These are phyloP conservation scores for Cuniculus paca DNA, from an alignment of 2,797 vertebrate species.

Conservation along the genomic window DNA sequence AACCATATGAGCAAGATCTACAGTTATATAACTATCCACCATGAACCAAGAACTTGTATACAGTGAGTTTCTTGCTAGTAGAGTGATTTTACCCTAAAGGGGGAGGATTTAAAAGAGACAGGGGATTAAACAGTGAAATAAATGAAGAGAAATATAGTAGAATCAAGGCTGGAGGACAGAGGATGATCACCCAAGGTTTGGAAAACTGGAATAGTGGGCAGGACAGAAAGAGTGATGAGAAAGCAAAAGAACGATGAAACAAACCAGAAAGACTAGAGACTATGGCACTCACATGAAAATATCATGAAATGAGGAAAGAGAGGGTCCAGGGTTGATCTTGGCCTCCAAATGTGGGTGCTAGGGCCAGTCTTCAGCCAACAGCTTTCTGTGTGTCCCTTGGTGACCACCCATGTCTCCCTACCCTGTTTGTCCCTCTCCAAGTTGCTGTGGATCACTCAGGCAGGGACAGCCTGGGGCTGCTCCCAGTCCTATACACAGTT, in stretches of 20 bases:
- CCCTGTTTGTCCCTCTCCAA: neutral
- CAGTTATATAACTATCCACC: neutral
- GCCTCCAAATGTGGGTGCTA: neutral
- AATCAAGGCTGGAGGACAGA: neutral
- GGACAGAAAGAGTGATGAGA: neutral
- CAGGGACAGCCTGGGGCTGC: neutral
- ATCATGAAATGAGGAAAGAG: neutral
- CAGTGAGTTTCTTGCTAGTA: neutral
- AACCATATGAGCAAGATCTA: neutral
- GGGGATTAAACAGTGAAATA: neutral
- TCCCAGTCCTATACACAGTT: neutral
- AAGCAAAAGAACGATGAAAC: neutral
- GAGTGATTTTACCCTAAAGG: neutral
- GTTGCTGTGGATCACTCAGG: neutral
- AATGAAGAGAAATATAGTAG: neutral
- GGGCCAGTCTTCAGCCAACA: neutral
- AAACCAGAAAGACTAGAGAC: neutral
- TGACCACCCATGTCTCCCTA: neutral
- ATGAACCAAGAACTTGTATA: neutral
- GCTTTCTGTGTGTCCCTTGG: neutral
- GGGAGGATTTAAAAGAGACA: neutral
- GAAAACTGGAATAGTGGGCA: neutral
- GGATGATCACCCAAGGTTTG: neutral
- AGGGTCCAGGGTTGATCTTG: neutral
- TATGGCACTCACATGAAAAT: neutral